A percentile compares a stretch with the other conserved stretches of the same genome.
These are phyloP conservation scores for Lamprologus lemairii DNA, from an alignment of 2,113 vertebrate genomes.

Conservation along the genomic window DNA sequence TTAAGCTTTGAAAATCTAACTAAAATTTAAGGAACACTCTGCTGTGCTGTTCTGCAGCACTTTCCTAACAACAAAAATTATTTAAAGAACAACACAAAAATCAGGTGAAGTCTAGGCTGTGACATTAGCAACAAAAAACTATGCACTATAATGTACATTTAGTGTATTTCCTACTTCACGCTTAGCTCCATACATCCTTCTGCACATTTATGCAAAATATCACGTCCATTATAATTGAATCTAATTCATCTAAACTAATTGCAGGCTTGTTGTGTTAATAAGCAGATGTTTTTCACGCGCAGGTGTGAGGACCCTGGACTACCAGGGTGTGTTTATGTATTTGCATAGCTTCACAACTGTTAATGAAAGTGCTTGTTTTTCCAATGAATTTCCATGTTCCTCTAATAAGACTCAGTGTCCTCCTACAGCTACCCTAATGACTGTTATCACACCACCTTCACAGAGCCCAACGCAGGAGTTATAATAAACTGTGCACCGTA, in stretches of 20 bases:
- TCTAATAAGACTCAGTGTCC: constrained; percentile 63
- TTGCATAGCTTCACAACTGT: constrained; percentile 66
- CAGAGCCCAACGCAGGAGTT: constrained; percentile 44
- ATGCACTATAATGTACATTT: not conserved
- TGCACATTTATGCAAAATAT: constrained; percentile 2
- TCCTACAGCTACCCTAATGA: constrained; percentile 69
- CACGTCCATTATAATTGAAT: constrained; percentile 25
- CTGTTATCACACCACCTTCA: constrained; percentile 71
- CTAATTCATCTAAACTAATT: constrained; percentile 32
- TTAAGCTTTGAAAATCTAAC: not conserved
- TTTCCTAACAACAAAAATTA: not conserved
- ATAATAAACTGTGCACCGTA: constrained; percentile 54
- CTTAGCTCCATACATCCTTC: not conserved
- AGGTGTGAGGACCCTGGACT: constrained; percentile 51
- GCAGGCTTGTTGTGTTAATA: constrained; percentile 54
- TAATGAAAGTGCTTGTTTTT: constrained; percentile 67
- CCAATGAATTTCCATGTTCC: constrained; percentile 47
- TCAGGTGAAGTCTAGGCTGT: not conserved
- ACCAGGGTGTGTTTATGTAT: constrained; percentile 53
- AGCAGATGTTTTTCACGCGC: constrained; percentile 40
- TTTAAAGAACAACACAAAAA: not conserved
- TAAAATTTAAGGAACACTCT: not conserved
- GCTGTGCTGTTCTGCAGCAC: not conserved
- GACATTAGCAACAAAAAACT: not conserved
- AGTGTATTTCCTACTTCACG: not conserved